phyloP scores from a whole-genome alignment of 2,113 vertebrate genomes.

The Oostethus manadensis region DNA sequence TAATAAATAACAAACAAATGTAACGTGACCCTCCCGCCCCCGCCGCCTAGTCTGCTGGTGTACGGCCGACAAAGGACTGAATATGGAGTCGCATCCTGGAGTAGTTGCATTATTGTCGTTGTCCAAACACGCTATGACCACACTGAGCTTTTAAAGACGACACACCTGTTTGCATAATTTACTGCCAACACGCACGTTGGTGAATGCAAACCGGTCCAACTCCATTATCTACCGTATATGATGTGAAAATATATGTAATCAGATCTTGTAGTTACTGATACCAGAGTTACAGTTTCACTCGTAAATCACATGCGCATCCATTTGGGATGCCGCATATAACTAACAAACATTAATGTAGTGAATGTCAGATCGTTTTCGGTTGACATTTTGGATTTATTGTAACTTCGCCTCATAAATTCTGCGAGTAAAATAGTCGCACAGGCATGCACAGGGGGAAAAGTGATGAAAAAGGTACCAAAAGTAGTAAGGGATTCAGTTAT shows the following conservation, averaged over 20 bases:
- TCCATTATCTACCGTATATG: too few relatives aligned
- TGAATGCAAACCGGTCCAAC: too few relatives aligned
- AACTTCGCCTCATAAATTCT: background rate
- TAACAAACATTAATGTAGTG: background rate
- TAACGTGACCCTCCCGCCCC: background rate
- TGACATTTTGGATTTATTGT: background rate
- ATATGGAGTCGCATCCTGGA: background rate
- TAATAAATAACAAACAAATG: conserved; percentile 2
- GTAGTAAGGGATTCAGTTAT: too few relatives aligned
- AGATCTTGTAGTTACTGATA: too few relatives aligned
- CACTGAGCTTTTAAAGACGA: background rate
- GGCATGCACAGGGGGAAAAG: too few relatives aligned
- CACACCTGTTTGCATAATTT: background rate
- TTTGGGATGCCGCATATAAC: background rate
- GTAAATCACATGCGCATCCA: background rate
- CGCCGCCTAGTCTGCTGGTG: too few relatives aligned
- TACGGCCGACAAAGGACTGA: background rate
- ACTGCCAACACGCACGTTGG: background rate
- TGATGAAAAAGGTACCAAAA: too few relatives aligned
- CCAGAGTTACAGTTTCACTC: too few relatives aligned
- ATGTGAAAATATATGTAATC: too few relatives aligned
- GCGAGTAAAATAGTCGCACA: background rate
- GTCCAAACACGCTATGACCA: background rate
- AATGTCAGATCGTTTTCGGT: background rate
- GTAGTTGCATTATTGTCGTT: too few relatives aligned